A percentile compares a stretch with the other conserved stretches of the same genome.
These are phyloP conservation scores for Incurvaria masculella DNA, from an alignment of 2,888 invertebrate species.

Conservation along the genomic window DNA sequence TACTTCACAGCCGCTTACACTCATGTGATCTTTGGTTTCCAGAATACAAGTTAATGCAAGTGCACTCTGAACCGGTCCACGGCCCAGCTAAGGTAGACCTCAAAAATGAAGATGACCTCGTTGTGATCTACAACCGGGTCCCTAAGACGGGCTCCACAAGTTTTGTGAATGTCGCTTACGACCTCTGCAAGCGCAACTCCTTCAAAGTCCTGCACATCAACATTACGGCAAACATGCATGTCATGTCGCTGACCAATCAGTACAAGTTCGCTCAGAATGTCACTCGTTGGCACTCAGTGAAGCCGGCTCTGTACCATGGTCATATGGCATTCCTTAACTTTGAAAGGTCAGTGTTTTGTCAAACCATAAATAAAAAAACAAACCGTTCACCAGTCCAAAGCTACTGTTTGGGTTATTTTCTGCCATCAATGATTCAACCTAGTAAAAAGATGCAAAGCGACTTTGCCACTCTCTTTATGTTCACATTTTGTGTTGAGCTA, in stretches of 20 bases:
- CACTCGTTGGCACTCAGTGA: constrained; percentile 82
- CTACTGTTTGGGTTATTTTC: no score
- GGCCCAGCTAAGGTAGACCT: constrained; percentile 32
- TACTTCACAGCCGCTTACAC: no score
- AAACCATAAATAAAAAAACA: no score
- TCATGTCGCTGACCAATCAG: constrained; percentile 92
- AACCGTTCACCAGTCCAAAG: no score
- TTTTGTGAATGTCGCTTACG: constrained; percentile 89
- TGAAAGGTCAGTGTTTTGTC: constrained; percentile 63
- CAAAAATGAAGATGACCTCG: constrained; percentile 61
- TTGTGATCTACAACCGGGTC: constrained; percentile 93
- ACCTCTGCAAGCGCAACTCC: constrained; percentile 72
- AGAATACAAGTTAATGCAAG: constrained; percentile 37
- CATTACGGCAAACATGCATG: constrained; percentile 92
- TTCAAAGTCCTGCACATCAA: constrained; percentile 83
- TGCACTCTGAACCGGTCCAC: constrained; percentile 36
- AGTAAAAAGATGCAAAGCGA: no score
- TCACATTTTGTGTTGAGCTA: no score
- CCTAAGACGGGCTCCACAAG: constrained; percentile 98
- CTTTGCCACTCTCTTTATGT: no score
- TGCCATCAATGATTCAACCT: no score
- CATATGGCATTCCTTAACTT: constrained; percentile 97
- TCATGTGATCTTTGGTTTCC: constrained; percentile 22
- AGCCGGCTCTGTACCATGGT: constrained; percentile 96
- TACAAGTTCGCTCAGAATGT: constrained; percentile 86